Base-by-base conservation (phyloP, 2,113 vertebrate species). In the Osmerus mordax region DNA sequence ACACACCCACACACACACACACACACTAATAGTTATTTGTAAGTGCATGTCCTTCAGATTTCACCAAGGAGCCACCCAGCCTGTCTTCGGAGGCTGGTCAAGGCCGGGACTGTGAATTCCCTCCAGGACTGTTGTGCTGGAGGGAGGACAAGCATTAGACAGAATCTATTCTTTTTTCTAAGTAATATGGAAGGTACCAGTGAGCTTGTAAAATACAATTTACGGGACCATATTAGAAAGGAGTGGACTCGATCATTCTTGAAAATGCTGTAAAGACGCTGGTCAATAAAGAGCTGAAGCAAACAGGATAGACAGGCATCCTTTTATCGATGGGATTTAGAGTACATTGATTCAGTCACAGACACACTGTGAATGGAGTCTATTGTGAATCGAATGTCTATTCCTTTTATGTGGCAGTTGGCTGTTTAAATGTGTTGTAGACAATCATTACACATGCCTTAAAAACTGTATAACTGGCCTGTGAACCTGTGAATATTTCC, bases 361-460 rank as follows among this genome's bases (percentile, higher is more conserved):
- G 41, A 47, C 41, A 47, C 41, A 47, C 41, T 47, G 41, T 47
- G 41, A 47, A 56, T 56, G 14, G 54, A 56, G 15, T 56, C n/a
- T 1, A 64, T 32, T 28, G 18, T 64, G 62, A 23, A 13, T 11
- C 28, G 32, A 64, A 18, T 32, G 25, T 64, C 28, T 36, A 4
- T 64, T 16, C 7, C 16, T n/a, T 25, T 16, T 28, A 64, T 18
- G 3, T n/a, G 62, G 29, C 62, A 64, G 62, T 64, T 51, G 41
- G 4, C 64, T 65, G 64, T 84, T 65, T 70, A 58, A 75, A 71
- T 36, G 70, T 77, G 29, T 81, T n/a, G 63, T 72, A 83, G 89
- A 89, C 86, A 89, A 89, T 89, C 89, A 75, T 67, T 86, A 83
- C 71, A 18, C 81, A 82, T 86, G 88, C 89, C 87, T 89, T 88